phyloP scores from a whole-genome alignment of 2,113 vertebrate species.

The Charina bottae region DNA sequence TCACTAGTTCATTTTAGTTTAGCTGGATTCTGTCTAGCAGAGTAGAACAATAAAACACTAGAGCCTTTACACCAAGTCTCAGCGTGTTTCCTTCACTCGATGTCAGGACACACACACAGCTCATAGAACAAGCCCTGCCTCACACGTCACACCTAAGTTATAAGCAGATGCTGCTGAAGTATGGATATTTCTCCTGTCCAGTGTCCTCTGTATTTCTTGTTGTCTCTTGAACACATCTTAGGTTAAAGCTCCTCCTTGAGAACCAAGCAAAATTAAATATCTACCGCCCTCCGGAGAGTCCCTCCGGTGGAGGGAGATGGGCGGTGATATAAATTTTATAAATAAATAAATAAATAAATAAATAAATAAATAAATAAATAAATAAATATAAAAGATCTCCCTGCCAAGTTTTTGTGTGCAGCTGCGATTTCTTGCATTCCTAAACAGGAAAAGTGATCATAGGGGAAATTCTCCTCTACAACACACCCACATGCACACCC shows the following conservation, averaged over 20 bases:
- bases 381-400: background rate
- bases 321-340: too few relatives aligned
- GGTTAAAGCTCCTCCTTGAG: slow-evolving; percentile 44
- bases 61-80: too few relatives aligned
- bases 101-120: too few relatives aligned
- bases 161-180: slow-evolving; percentile 72
- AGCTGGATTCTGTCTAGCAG: too few relatives aligned
- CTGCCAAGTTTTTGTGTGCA: slow-evolving; percentile 6
- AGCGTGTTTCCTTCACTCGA: too few relatives aligned
- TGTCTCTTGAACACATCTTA: slow-evolving; percentile 58
- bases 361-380: too few relatives aligned
- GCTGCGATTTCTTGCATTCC: slow-evolving; percentile 10
- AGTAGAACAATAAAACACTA: too few relatives aligned
- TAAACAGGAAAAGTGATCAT: slow-evolving; percentile 18
- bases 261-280: slow-evolving; percentile 50
- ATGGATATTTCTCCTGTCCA: slow-evolving; percentile 65
- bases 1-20: too few relatives aligned
- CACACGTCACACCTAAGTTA: slow-evolving; percentile 67
- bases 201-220: slow-evolving; percentile 55
- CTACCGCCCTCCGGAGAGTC: too few relatives aligned
- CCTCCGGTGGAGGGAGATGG: too few relatives aligned
- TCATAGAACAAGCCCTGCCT: slow-evolving; percentile 53
- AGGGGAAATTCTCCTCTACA: background rate
- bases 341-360: too few relatives aligned
- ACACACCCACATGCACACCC: background rate